These are phyloP conservation scores for Temnothorax unifasciatus DNA, from an alignment of 2,888 invertebrate genomes.

Conservation along the genomic window DNA sequence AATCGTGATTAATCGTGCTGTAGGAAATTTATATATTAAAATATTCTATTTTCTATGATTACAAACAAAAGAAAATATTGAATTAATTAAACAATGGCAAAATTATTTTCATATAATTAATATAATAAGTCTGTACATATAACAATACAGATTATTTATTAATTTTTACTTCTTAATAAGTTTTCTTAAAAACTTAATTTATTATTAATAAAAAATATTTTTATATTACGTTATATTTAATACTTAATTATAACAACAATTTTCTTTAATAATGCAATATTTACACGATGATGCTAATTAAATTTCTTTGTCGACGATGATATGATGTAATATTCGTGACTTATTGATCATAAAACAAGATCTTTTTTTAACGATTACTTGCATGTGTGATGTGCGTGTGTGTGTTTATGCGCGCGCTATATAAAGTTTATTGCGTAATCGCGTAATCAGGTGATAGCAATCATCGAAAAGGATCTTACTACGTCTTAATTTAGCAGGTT, in stretches of 20 bases:
- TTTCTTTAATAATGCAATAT: neutral
- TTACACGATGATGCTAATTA: neutral
- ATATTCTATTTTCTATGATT: neutral
- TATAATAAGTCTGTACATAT: neutral
- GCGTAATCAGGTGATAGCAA: neutral
- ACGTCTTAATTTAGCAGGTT: slow-evolving; percentile 35
- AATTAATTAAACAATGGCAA: neutral
- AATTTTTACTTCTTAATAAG: neutral
- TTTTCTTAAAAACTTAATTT: neutral
- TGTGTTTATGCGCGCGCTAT: neutral
- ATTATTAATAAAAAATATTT: neutral
- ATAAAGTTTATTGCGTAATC: neutral
- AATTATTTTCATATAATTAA: neutral
- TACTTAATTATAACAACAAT: neutral
- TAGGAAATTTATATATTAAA: neutral
- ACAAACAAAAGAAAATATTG: neutral
- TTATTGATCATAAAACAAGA: neutral
- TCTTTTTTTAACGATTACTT: neutral
- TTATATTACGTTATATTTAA: neutral
- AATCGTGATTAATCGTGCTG: neutral
- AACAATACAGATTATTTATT: neutral
- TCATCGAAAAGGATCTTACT: neutral
- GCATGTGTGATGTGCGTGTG: neutral
- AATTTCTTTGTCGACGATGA: neutral
- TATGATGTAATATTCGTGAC: neutral